Conservation (phyloP, 2,113 vertebrate species). For the Arizona elegans region DNA sequence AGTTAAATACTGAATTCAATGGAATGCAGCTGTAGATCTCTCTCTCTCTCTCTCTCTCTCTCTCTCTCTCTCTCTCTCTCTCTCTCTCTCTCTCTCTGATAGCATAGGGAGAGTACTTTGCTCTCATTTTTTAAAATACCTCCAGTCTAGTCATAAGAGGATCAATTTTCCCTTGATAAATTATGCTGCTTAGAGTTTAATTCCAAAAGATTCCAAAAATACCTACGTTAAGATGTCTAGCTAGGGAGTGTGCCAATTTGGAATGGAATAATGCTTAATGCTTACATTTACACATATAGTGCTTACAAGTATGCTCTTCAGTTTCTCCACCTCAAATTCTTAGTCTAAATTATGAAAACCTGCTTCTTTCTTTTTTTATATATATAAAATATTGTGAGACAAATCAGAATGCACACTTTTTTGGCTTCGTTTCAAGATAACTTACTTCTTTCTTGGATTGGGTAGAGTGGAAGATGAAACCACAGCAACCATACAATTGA, state of each 20-base stretch:
- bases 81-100: neutral
- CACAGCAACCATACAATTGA: neutral
- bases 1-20: neutral
- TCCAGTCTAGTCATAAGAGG: slow-evolving; percentile 36
- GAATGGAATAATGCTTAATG: slow-evolving; percentile 49
- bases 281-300: slow-evolving; percentile 45
- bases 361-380: slow-evolving; percentile 1
- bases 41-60: too few relatives aligned
- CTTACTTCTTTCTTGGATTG: neutral
- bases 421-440: neutral
- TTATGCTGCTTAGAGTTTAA: slow-evolving; percentile 9
- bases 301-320: slow-evolving; percentile 42
- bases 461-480: neutral
- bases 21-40: neutral
- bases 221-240: slow-evolving; percentile 25
- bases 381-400: slow-evolving; percentile 8
- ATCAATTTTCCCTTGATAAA: slow-evolving; percentile 44
- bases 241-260: slow-evolving; percentile 50
- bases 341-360: slow-evolving; percentile 27
- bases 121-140: slow-evolving; percentile 27
- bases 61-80: too few relatives aligned
- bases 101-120: neutral
- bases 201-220: slow-evolving; percentile 35
- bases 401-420: neutral
- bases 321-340: neutral